Percentiles rank a stretch among this genome's conserved stretches.
Evolutionary conservation across 2,797 vertebrate species (phyloP).

Genomic region (Lateolabrax maculatus): DNA sequence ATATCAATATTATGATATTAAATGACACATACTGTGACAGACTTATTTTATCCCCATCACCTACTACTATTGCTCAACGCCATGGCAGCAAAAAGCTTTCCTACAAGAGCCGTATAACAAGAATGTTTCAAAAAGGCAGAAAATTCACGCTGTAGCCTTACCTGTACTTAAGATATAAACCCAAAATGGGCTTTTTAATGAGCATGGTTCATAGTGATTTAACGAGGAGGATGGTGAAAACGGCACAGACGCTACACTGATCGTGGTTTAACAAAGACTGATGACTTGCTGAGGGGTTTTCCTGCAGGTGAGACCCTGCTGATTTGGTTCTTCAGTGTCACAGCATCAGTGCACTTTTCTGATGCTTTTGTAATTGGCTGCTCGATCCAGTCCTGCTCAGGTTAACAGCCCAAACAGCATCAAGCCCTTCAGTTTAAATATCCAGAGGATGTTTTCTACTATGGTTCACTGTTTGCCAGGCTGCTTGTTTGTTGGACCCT

Average conservation of each 20-base stretch:
- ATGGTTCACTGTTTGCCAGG: background rate
- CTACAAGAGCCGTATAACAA: background rate
- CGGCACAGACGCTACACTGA: background rate
- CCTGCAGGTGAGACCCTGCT: background rate
- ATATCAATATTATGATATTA: too few relatives aligned
- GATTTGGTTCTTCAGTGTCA: background rate
- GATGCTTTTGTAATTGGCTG: background rate
- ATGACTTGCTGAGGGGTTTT: background rate
- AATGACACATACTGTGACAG: too few relatives aligned
- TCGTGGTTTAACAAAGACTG: background rate
- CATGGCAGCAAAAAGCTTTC: background rate
- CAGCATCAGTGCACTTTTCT: background rate
- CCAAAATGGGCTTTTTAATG: background rate
- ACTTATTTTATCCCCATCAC: too few relatives aligned
- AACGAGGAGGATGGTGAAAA: background rate
- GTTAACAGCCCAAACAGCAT: background rate
- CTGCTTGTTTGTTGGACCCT: background rate
- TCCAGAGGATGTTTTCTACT: background rate
- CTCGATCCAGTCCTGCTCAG: background rate
- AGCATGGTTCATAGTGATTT: background rate
- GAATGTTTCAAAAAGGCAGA: background rate
- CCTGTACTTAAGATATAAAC: background rate
- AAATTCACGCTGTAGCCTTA: background rate
- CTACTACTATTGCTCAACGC: background rate
- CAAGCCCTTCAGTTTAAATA: background rate